Evolutionary conservation across 2,113 vertebrate genomes (phyloP).

Genomic region (Ciconia stormi): DNA sequence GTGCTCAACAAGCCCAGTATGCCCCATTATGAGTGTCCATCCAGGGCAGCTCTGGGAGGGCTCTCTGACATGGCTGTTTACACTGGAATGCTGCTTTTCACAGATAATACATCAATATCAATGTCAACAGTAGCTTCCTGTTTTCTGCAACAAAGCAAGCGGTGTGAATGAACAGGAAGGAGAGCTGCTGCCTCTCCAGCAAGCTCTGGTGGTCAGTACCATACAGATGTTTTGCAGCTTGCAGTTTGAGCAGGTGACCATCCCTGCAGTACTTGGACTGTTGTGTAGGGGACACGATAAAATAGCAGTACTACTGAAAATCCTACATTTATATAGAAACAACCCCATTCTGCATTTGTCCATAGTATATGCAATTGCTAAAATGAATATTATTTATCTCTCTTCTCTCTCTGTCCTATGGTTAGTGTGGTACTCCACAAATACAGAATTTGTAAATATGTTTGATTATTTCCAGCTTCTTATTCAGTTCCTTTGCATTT

Average conservation of each 20-base stretch:
- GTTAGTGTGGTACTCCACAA: neutral
- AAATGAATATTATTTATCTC: neutral
- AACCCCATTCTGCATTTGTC: neutral
- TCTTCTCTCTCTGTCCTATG: neutral
- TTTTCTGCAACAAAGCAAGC: neutral
- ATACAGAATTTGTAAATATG: neutral
- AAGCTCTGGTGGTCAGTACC: neutral
- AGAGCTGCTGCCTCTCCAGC: neutral
- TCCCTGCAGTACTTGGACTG: neutral
- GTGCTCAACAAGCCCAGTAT: neutral
- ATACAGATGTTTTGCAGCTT: neutral
- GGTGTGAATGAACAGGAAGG: neutral
- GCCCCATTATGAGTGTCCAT: neutral
- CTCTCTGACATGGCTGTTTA: neutral
- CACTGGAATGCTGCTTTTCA: neutral
- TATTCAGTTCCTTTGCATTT: neutral
- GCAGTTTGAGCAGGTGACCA: neutral
- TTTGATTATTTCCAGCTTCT: neutral
- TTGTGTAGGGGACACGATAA: fast-evolving
- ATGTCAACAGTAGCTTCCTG: neutral
- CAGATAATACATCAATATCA: neutral
- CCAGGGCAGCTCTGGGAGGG: neutral
- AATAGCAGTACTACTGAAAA: neutral
- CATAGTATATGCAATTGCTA: neutral
- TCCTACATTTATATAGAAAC: neutral